Evolutionary conservation across 2,888 invertebrate genomes (phyloP).

Genomic region (Nephrocerus scutellatus): DNA sequence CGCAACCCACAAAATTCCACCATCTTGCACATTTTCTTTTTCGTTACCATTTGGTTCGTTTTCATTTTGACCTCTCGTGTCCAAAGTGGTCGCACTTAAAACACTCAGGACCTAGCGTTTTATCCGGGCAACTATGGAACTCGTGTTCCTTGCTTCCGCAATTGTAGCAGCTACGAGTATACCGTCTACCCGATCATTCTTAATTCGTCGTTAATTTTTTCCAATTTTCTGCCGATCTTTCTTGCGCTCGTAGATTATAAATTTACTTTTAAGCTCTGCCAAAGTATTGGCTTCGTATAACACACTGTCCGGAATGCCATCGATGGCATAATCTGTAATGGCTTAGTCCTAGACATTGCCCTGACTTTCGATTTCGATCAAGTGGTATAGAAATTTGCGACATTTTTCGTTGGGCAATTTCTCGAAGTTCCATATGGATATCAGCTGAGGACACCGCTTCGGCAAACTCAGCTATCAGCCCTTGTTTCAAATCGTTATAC

Average conservation of each 20-base stretch:
- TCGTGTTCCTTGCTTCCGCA: neutral
- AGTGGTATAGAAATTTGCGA: conserved; percentile 1
- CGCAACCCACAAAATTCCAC: neutral
- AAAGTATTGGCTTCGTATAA: conserved; percentile 2
- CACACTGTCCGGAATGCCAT: neutral
- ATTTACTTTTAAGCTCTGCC: neutral
- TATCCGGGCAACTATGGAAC: conserved; percentile 2
- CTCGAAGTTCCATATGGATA: too few species aligned
- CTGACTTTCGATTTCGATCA: conserved; percentile 4
- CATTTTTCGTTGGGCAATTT: neutral
- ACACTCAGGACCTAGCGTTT: neutral
- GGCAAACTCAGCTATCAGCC: too few species aligned
- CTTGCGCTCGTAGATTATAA: neutral
- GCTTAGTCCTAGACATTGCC: conserved; percentile 2
- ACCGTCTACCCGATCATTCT: neutral
- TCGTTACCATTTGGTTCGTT: too few species aligned
- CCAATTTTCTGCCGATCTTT: neutral
- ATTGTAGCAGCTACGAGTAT: neutral
- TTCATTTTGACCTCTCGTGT: neutral
- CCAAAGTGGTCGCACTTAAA: conserved; percentile 4
- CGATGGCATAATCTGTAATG: conserved; percentile 2
- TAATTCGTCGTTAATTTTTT: too few species aligned
- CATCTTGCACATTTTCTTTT: too few species aligned
- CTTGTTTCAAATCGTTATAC: too few species aligned
- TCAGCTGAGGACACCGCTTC: too few species aligned